A percentile compares a stretch with the other conserved stretches of the same genome.
Conservation (phyloP, 37 sponge, comb jelly and placozoan species). For the Agelas oroides region DNA sequence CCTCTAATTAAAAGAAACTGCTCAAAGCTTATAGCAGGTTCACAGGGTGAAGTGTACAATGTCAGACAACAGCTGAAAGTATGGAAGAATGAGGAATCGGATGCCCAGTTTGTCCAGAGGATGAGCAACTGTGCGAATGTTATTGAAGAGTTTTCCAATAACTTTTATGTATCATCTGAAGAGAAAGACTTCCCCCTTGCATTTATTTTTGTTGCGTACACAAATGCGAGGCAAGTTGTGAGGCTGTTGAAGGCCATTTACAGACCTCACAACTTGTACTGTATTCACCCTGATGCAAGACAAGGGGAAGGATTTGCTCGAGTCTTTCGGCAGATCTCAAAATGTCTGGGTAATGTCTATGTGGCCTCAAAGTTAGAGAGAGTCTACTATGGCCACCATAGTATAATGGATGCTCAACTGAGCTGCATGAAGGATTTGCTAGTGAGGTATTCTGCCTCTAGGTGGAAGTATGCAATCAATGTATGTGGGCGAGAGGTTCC, state of each 20-base stretch:
- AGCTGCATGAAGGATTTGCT: constrained; percentile 42
- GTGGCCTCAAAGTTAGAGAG: constrained; percentile 14
- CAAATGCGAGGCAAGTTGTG: constrained; percentile 26
- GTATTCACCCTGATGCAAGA: constrained; percentile 48
- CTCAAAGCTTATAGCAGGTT: constrained; percentile 5
- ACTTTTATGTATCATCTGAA: constrained; percentile 26
- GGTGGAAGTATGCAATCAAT: constrained; percentile 68
- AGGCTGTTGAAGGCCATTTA: constrained; percentile 36
- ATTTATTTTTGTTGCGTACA: constrained; percentile 20
- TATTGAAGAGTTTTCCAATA: constrained; percentile 10
- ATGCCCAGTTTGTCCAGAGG: not conserved
- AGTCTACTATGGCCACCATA: constrained; percentile 14
- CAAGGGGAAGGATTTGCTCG: not conserved
- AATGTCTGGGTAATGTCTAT: constrained; percentile 38
- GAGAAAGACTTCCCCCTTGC: constrained; percentile 35
- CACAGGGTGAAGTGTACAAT: not conserved
- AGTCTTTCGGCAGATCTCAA: constrained; percentile 13
- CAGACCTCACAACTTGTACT: constrained; percentile 49
- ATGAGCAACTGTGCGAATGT: constrained; percentile 8
- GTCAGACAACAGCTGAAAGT: not conserved
- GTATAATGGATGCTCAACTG: constrained; percentile 44
- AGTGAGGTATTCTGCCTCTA: not conserved
- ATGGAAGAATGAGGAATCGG: constrained; percentile 4
- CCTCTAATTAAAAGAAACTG: constrained; percentile 13
- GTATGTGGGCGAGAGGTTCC: constrained; percentile 72